Conservation (phyloP, 2,888 invertebrate genomes). For the Loripinus fragilis region DNA sequence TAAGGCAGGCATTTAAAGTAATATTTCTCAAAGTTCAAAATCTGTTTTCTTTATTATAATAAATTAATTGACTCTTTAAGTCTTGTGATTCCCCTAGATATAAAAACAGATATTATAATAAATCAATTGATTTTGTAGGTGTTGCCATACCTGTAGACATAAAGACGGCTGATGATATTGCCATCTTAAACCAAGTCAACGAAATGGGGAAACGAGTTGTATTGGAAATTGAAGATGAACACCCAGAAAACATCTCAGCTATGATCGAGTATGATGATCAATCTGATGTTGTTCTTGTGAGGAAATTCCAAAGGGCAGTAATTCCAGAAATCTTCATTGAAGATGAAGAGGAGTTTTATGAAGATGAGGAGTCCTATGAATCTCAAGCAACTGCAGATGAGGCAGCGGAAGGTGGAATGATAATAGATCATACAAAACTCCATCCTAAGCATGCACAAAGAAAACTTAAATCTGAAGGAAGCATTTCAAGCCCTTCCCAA, state of each 20-base stretch:
- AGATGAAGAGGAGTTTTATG: conserved; percentile 18
- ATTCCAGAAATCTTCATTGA: conserved; percentile 4
- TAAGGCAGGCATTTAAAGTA: too few species aligned
- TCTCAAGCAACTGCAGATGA: background rate
- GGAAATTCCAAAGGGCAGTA: conserved; percentile 31
- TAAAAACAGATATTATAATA: too few species aligned
- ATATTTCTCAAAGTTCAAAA: too few species aligned
- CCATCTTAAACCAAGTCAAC: conserved; percentile 40
- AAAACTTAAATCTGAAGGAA: conserved; percentile 18
- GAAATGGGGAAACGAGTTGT: conserved; percentile 44
- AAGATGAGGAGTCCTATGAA: conserved; percentile 23
- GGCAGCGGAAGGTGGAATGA: conserved; percentile 2
- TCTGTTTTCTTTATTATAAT: too few species aligned
- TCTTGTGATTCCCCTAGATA: too few species aligned
- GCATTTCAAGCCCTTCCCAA: conserved; percentile 16
- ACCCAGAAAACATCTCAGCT: conserved; percentile 45
- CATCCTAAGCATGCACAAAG: background rate
- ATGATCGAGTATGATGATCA: conserved; percentile 39
- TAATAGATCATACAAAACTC: conserved; percentile 2
- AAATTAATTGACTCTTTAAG: too few species aligned
- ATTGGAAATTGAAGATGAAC: conserved; percentile 40
- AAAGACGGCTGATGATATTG: conserved; percentile 38
- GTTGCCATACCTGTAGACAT: conserved; percentile 41
- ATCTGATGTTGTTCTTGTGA: conserved; percentile 37
- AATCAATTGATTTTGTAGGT: conserved; percentile 17